phyloP scores from a whole-genome alignment of 1,140 invertebrate genomes.

The Atta colombica region DNA sequence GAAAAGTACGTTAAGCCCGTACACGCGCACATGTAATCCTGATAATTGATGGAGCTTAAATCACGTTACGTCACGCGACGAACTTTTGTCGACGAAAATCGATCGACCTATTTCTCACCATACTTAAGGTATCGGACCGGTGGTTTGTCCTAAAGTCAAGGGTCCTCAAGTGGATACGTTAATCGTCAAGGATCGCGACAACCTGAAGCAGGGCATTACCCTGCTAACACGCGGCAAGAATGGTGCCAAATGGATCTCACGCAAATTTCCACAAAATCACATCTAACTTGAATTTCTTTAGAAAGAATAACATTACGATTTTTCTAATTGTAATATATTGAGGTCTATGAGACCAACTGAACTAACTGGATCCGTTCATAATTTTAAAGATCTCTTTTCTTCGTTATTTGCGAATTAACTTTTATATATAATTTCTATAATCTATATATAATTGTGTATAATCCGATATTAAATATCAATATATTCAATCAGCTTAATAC shows the following conservation, averaged over 20 bases:
- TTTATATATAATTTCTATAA: neutral
- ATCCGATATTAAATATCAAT: neutral
- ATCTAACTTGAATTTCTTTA: neutral
- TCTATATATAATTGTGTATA: too few species aligned
- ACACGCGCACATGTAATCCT: conserved; percentile 48
- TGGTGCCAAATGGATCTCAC: neutral
- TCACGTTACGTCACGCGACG: conserved; percentile 74
- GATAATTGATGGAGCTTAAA: conserved; percentile 73
- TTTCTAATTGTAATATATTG: neutral
- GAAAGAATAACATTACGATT: neutral
- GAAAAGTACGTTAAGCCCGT: conserved; percentile 12
- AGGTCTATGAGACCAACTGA: neutral
- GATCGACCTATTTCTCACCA: conserved; percentile 79
- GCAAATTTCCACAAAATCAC: neutral
- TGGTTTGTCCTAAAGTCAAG: conserved; percentile 70
- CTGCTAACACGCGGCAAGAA: neutral
- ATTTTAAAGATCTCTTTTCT: neutral
- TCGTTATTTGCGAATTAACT: neutral
- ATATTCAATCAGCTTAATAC: neutral
- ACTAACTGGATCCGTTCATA: neutral
- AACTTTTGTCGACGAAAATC: conserved; percentile 77
- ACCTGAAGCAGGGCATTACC: conserved; percentile 19
- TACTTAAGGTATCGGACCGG: conserved; percentile 69
- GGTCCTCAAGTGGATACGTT: conserved; percentile 25
- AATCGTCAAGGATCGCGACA: conserved; percentile 8